Evolutionary conservation across 1,140 invertebrate species (phyloP).

Genomic region (Leptinotarsa undecemlineata): DNA sequence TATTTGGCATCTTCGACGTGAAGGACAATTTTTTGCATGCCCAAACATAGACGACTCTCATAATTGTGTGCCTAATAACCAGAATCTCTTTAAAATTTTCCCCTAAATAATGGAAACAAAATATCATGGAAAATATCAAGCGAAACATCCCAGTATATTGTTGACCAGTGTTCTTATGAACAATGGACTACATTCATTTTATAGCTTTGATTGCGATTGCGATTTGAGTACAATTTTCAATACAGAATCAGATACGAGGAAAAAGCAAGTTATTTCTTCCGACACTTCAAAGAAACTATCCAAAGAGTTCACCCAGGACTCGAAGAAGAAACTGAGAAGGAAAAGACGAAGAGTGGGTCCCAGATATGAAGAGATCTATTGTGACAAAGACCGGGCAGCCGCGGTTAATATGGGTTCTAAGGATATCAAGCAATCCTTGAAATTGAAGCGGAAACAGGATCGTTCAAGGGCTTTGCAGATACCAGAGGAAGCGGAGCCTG

Average conservation of each 20-base stretch:
- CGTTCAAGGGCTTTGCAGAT: constrained; percentile 72
- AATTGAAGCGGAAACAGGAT: constrained; percentile 78
- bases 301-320: constrained; percentile 42
- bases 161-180: too few species aligned
- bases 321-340: constrained; percentile 34
- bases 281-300: constrained; percentile 34
- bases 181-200: too few species aligned
- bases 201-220: too few species aligned
- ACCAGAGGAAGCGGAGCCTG: constrained; percentile 77
- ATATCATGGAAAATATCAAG: too few species aligned
- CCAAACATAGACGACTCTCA: too few species aligned
- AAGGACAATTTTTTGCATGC: too few species aligned
- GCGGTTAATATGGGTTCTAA: constrained; percentile 79
- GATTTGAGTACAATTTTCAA: not conserved
- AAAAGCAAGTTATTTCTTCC: constrained; percentile 33
- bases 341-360: constrained; percentile 60
- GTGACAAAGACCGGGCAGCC: constrained; percentile 87
- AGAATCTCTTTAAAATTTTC: too few species aligned
- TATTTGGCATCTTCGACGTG: too few species aligned
- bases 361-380: constrained; percentile 74
- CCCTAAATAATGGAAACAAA: too few species aligned
- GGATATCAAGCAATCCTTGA: constrained; percentile 84
- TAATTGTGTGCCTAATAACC: too few species aligned
- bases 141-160: too few species aligned
- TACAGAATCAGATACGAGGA: constrained; percentile 16